These are phyloP conservation scores for Ecliptopera silaceata DNA, from an alignment of 2,888 invertebrate genomes.

Conservation along the genomic window DNA sequence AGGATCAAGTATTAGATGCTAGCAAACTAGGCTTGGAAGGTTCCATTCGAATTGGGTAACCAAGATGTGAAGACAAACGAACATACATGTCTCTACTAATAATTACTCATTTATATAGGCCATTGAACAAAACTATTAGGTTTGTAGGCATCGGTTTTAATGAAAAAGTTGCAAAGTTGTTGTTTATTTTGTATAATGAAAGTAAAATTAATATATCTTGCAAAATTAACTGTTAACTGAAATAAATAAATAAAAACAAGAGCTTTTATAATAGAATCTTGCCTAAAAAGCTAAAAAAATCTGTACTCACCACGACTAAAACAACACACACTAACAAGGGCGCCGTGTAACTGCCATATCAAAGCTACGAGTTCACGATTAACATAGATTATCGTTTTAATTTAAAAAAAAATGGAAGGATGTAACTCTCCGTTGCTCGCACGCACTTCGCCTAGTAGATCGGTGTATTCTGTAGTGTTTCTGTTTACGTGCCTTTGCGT, in stretches of 20 bases:
- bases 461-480: constrained; percentile 20
- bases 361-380: constrained; percentile 9
- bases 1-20: neutral
- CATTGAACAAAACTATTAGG: no score
- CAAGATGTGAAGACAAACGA: neutral
- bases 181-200: neutral
- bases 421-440: constrained; percentile 19
- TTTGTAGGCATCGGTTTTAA: no score
- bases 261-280: neutral
- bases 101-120: no score
- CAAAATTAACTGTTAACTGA: neutral
- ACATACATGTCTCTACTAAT: neutral
- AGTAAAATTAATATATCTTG: neutral
- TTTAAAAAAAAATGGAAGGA: constrained; percentile 23
- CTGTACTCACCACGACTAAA: constrained; percentile 18
- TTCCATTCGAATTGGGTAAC: neutral
- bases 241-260: neutral
- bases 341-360: constrained; percentile 15
- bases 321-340: constrained; percentile 17
- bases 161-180: no score
- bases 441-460: constrained; percentile 26
- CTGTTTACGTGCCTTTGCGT: constrained; percentile 15
- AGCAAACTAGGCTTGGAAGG: neutral
- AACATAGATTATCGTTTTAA: constrained; percentile 14
- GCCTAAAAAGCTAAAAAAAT: neutral